These are phyloP conservation scores for Notarius quadriscutis DNA, from an alignment of 2,113 vertebrate genomes.

Conservation along the genomic window DNA sequence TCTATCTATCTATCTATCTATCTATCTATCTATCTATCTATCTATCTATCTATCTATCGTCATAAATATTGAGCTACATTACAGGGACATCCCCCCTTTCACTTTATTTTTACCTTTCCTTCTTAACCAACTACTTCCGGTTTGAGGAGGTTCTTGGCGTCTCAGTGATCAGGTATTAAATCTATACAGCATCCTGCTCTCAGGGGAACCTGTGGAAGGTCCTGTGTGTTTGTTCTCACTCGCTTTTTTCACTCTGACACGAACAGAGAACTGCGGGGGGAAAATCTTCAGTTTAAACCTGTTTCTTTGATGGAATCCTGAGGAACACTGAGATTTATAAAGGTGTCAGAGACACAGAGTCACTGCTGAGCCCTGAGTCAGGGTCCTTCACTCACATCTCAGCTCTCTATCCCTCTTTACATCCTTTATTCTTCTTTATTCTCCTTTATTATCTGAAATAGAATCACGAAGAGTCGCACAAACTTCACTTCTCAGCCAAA, in stretches of 20 bases:
- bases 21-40: too few relatives aligned
- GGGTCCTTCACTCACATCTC: not conserved
- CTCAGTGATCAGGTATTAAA: too few relatives aligned
- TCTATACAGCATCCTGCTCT: not conserved
- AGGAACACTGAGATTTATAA: not conserved
- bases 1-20: too few relatives aligned
- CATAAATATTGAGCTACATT: not conserved
- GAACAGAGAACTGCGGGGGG: not conserved
- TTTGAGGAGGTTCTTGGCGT: not conserved
- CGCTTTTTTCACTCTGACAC: not conserved
- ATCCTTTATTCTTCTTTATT: not conserved
- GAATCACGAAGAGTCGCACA: not conserved
- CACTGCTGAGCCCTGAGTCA: not conserved
- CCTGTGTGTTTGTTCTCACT: not conserved
- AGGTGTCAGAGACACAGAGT: not conserved
- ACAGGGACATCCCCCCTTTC: not conserved
- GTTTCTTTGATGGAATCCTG: not conserved
- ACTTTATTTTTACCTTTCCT: not conserved
- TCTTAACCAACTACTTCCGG: not conserved
- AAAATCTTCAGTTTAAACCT: not conserved
- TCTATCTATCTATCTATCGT: not conserved
- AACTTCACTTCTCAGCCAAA: not conserved
- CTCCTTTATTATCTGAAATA: not conserved
- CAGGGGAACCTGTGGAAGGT: not conserved
- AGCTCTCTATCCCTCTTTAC: not conserved